These are phyloP conservation scores for Apeira syringaria DNA, from an alignment of 2,888 invertebrate genomes.

Conservation along the genomic window DNA sequence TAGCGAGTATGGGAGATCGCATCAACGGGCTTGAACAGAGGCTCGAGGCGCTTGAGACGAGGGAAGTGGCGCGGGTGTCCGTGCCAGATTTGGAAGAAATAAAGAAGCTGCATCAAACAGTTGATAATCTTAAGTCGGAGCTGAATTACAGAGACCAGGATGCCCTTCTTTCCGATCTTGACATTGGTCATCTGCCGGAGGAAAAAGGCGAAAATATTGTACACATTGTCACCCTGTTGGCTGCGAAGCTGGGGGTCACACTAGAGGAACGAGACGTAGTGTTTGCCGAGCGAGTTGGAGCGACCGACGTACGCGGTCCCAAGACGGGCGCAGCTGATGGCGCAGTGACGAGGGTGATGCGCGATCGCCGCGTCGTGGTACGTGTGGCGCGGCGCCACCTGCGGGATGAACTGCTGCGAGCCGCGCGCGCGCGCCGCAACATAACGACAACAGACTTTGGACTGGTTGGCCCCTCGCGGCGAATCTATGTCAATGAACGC, in stretches of 20 bases:
- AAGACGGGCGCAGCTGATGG: not conserved
- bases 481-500: not conserved
- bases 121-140: no score
- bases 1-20: no score
- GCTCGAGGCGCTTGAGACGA: no score
- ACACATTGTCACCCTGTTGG: not conserved
- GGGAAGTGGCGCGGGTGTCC: no score
- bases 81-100: no score
- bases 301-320: no score
- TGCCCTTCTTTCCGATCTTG: no score
- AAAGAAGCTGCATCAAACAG: no score
- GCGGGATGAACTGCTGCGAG: not conserved
- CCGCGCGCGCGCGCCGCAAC: not conserved
- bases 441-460: not conserved
- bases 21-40: no score
- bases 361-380: not conserved
- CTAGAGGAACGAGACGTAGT: not conserved
- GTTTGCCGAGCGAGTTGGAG: not conserved
- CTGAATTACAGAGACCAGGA: no score
- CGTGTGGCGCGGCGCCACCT: not conserved
- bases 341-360: not conserved
- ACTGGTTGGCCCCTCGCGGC: not conserved
- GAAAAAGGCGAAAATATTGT: not conserved
- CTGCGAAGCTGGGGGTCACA: not conserved
- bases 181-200: no score